phyloP scores from a whole-genome alignment of 2,888 invertebrate genomes.

The Drosophila affinis region DNA sequence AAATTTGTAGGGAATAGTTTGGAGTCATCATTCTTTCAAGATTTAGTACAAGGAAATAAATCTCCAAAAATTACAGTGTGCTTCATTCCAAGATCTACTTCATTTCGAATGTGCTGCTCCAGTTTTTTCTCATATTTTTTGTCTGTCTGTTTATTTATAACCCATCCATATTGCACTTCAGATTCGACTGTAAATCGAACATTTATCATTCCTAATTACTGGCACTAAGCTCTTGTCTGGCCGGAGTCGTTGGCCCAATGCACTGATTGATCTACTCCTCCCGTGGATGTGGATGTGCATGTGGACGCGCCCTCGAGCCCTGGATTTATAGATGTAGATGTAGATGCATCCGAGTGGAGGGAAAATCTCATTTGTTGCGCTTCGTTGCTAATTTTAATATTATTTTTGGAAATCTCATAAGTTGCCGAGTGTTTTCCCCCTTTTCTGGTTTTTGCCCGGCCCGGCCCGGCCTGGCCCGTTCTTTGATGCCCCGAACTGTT shows the following conservation, averaged over 20 bases:
- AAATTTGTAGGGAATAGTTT: too few species aligned
- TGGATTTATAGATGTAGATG: slow-evolving; percentile 31
- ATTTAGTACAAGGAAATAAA: neutral
- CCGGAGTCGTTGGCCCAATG: slow-evolving; percentile 40
- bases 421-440: slow-evolving; percentile 47
- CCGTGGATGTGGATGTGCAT: slow-evolving; percentile 18
- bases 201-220: slow-evolving; percentile 78
- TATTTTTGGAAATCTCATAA: slow-evolving; percentile 78
- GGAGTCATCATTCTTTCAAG: too few species aligned
- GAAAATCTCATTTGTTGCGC: slow-evolving; percentile 72
- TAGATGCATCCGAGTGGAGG: slow-evolving; percentile 30
- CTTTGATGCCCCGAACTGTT: slow-evolving; percentile 76
- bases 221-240: slow-evolving; percentile 67
- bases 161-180: slow-evolving; percentile 53
- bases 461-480: slow-evolving; percentile 3
- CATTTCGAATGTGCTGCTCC: slow-evolving; percentile 10
- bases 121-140: slow-evolving; percentile 1
- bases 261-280: slow-evolving; percentile 50
- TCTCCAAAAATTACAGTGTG: neutral
- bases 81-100: slow-evolving; percentile 47
- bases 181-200: slow-evolving; percentile 44
- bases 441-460: slow-evolving; percentile 15
- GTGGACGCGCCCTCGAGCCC: slow-evolving; percentile 17
- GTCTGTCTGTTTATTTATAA: slow-evolving; percentile 60
- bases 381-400: slow-evolving; percentile 79